Evolutionary conservation across 2,113 vertebrate genomes (phyloP).

Genomic region (Chrysemys picta): DNA sequence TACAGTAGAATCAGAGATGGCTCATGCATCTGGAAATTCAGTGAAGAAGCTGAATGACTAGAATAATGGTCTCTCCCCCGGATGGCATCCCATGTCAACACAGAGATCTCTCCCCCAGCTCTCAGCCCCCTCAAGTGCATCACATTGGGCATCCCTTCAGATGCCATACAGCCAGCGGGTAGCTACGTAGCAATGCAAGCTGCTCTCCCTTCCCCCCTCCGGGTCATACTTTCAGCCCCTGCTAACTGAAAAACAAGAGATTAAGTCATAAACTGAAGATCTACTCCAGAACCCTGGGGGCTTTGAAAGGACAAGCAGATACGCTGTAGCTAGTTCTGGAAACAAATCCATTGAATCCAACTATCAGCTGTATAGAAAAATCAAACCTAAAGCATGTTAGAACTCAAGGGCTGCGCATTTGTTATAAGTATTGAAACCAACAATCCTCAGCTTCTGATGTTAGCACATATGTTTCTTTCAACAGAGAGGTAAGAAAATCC

Average conservation of each 20-base stretch:
- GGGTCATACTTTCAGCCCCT: not conserved
- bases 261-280: not conserved
- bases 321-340: not conserved
- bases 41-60: not conserved
- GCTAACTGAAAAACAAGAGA: not conserved
- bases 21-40: not conserved
- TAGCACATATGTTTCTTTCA: not conserved
- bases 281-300: not conserved
- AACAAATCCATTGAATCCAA: not conserved
- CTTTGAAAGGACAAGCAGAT: not conserved
- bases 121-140: not conserved
- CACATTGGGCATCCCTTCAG: not conserved
- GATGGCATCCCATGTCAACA: not conserved
- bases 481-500: not conserved
- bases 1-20: not conserved
- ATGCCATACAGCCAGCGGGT: not conserved
- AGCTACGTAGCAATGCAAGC: not conserved
- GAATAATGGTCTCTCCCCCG: not conserved
- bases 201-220: not conserved
- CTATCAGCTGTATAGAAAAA: not conserved
- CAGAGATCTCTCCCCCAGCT: not conserved
- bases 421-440: not conserved
- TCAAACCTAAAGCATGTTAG: not conserved
- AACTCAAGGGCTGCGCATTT: not conserved
- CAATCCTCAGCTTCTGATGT: not conserved